phyloP scores from a whole-genome alignment of 1,140 invertebrate genomes.

The honey bee (Apis mellifera) region DNA sequence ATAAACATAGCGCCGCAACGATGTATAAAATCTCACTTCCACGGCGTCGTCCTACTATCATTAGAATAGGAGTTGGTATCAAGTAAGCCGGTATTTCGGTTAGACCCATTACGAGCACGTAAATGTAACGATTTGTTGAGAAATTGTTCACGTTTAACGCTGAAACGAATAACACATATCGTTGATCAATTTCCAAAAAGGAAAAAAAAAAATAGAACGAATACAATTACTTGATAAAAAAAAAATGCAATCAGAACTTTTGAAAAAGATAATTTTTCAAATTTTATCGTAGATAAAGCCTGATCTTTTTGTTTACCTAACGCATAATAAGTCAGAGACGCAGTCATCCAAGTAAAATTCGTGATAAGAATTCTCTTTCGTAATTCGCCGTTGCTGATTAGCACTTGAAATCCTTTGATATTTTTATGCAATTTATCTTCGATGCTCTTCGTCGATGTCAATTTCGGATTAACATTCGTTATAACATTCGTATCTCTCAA shows the following conservation, averaged over 20 bases:
- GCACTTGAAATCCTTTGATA: conserved; percentile 29
- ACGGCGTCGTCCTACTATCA: conserved; percentile 76
- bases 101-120: conserved; percentile 78
- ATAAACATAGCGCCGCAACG: conserved; percentile 76
- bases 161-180: conserved; percentile 44
- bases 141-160: conserved; percentile 82
- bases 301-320: conserved; percentile 54
- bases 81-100: conserved; percentile 82
- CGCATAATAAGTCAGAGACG: conserved; percentile 81
- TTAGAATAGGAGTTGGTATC: conserved; percentile 79
- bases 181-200: neutral
- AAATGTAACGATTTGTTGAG: conserved; percentile 79
- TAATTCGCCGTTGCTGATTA: conserved; percentile 66
- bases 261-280: neutral
- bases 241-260: neutral
- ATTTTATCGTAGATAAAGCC: no score
- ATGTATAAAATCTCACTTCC: conserved; percentile 77
- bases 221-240: no score
- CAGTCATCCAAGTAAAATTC: conserved; percentile 78
- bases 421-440: neutral
- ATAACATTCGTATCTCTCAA: neutral
- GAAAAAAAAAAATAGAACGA: no score
- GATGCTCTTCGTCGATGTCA: neutral
- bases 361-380: conserved; percentile 69
- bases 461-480: neutral